A percentile compares a stretch with the other conserved stretches of the same genome.
Conservation (phyloP, 37 sponge, comb jelly and placozoan species). For the Tethya wilhelma region DNA sequence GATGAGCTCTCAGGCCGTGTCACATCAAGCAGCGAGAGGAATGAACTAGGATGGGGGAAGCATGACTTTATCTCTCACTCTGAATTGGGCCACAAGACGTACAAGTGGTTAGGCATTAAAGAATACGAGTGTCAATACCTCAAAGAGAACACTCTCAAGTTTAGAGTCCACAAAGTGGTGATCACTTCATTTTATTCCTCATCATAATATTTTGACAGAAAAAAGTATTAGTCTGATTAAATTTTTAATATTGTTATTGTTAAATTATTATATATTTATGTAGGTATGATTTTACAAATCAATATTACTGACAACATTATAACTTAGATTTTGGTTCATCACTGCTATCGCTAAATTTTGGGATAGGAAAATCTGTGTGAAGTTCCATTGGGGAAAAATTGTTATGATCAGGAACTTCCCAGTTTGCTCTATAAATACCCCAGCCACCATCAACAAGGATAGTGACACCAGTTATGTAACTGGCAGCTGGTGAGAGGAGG, state of each 20-base stretch:
- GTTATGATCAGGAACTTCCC: slow-evolving; percentile 41
- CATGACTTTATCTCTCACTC: background rate
- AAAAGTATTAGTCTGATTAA: too few species aligned
- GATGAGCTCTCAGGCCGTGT: background rate
- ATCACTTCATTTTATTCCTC: background rate
- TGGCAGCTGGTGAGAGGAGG: slow-evolving; percentile 85
- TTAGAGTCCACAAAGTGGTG: background rate
- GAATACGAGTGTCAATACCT: slow-evolving; percentile 10
- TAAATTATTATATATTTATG: too few species aligned
- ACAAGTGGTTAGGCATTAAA: background rate
- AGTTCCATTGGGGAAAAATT: slow-evolving; percentile 29
- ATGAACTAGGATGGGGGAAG: background rate
- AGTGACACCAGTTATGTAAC: slow-evolving; percentile 80
- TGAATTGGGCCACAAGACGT: background rate
- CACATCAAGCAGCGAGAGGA: background rate
- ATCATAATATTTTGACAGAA: too few species aligned
- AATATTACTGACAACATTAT: too few species aligned
- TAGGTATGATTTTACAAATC: too few species aligned
- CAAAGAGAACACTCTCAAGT: background rate
- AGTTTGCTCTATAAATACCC: slow-evolving; percentile 21
- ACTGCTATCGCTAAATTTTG: too few species aligned
- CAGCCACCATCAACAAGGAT: slow-evolving; percentile 79
- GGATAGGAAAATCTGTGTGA: slow-evolving; percentile 20
- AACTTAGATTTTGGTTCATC: too few species aligned
- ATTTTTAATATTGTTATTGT: too few species aligned